Percentiles rank a stretch among this genome's conserved stretches.
phyloP scores from a whole-genome alignment of 2,113 vertebrate genomes.

The Chroicocephalus ridibundus region DNA sequence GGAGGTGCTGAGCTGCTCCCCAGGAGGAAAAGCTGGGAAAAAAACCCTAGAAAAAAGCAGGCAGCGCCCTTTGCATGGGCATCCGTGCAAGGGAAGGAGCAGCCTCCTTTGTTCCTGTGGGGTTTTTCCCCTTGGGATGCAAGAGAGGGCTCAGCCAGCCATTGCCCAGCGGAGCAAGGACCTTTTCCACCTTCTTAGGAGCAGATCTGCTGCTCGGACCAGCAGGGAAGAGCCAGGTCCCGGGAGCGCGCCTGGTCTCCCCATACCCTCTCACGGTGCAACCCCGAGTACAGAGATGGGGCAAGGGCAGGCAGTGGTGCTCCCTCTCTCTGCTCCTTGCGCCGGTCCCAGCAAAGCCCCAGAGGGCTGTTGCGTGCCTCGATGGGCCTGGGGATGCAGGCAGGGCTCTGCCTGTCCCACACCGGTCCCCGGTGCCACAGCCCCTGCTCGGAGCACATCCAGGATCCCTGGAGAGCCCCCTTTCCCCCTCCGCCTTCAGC shows the following conservation, averaged over 20 bases:
- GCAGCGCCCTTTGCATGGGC: neutral
- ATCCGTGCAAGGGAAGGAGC: neutral
- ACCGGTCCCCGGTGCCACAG: neutral
- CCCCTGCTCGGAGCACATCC: neutral
- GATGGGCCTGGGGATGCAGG: neutral
- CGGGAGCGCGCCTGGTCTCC: neutral
- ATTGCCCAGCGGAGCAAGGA: neutral
- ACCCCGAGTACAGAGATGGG: neutral
- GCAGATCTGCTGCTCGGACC: neutral
- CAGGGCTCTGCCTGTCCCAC: neutral
- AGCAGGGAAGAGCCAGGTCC: neutral
- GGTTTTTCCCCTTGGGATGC: neutral
- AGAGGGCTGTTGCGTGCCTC: neutral
- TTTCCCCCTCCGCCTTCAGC: neutral
- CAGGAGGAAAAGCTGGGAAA: neutral
- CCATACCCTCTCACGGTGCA: neutral
- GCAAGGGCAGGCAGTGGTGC: too few species aligned
- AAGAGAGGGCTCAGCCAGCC: neutral
- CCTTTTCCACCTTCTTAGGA: neutral
- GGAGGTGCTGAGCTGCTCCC: neutral
- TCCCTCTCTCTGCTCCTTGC: neutral
- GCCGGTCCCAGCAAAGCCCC: neutral
- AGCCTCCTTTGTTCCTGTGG: neutral
- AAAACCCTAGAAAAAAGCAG: neutral
- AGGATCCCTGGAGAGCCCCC: neutral